Evolutionary conservation across 2,797 vertebrate species (phyloP).

Genomic region (Apodemus agrarius): DNA sequence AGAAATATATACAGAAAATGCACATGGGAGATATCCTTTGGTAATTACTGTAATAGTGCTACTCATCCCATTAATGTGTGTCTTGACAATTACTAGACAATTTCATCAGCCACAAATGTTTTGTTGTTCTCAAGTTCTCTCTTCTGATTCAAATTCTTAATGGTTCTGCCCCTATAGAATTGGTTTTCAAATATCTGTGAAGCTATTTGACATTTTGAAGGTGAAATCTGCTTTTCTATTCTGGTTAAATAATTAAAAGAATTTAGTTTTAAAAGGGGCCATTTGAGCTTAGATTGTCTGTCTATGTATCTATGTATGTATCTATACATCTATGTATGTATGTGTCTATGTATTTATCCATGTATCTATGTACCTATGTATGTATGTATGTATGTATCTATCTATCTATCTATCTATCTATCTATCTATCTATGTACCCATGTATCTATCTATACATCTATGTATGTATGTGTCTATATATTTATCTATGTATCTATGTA

Average conservation of each 20-base stretch:
- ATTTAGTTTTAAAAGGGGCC: not conserved
- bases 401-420: too few species aligned
- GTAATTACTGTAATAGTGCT: not conserved
- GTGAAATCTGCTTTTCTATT: not conserved
- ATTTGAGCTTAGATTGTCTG: not conserved
- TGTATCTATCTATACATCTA: too few species aligned
- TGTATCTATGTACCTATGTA: not conserved
- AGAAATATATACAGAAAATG: not conserved
- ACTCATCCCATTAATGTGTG: not conserved
- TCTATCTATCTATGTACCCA: too few species aligned
- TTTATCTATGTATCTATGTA: not conserved
- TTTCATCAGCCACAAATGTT: not conserved
- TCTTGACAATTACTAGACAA: not conserved
- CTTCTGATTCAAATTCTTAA: not conserved
- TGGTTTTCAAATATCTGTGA: not conserved
- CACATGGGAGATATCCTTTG: not conserved
- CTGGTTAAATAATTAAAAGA: not conserved
- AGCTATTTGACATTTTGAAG: not conserved
- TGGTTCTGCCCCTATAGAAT: not conserved
- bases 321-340: not conserved
- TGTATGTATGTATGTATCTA: not conserved
- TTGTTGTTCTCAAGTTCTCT: not conserved
- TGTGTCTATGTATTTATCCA: too few species aligned
- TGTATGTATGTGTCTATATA: not conserved
- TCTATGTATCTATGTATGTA: not conserved